phyloP scores from a whole-genome alignment of 2,797 vertebrate genomes.

The Lithobates sylvaticus region DNA sequence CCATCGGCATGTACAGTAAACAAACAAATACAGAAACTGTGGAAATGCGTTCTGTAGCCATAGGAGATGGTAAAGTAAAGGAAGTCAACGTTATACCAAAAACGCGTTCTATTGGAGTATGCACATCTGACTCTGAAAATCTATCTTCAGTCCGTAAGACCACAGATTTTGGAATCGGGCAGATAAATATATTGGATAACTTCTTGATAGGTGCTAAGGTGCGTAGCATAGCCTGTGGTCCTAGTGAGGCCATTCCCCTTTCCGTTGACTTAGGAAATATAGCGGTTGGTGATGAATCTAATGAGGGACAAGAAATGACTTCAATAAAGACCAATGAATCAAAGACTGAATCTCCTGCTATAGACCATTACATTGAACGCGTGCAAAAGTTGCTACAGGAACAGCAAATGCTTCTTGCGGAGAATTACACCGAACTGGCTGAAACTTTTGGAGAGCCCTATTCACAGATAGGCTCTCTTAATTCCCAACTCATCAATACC shows the following conservation, averaged over 20 bases:
- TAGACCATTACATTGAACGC: constrained; percentile 95
- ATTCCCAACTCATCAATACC: constrained; percentile 93
- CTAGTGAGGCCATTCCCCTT: constrained; percentile 71
- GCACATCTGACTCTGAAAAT: constrained; percentile 79
- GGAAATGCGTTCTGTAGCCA: constrained; percentile 84
- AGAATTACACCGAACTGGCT: constrained; percentile 95
- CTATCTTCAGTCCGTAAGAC: constrained; percentile 79
- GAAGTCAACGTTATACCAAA: constrained; percentile 79
- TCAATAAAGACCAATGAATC: constrained; percentile 64
- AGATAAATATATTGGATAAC: constrained; percentile 86
- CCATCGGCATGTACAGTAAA: constrained; percentile 78
- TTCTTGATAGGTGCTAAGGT: constrained; percentile 93
- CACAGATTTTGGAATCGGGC: constrained; percentile 90
- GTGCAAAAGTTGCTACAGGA: constrained; percentile 95
- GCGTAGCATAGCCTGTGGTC: constrained; percentile 92
- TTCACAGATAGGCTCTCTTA: constrained; percentile 94
- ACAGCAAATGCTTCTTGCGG: constrained; percentile 92
- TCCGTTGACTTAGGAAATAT: constrained; percentile 81
- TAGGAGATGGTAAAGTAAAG: constrained; percentile 92
- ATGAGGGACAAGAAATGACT: constrained; percentile 48
- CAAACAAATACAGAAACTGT: constrained; percentile 83
- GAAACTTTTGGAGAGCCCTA: constrained; percentile 94
- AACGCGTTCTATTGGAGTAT: constrained; percentile 87
- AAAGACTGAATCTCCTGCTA: constrained; percentile 71
- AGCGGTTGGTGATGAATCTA: constrained; percentile 83